These are phyloP conservation scores for Matsumurasca onukii DNA, from an alignment of 1,140 invertebrate species.

Conservation along the genomic window DNA sequence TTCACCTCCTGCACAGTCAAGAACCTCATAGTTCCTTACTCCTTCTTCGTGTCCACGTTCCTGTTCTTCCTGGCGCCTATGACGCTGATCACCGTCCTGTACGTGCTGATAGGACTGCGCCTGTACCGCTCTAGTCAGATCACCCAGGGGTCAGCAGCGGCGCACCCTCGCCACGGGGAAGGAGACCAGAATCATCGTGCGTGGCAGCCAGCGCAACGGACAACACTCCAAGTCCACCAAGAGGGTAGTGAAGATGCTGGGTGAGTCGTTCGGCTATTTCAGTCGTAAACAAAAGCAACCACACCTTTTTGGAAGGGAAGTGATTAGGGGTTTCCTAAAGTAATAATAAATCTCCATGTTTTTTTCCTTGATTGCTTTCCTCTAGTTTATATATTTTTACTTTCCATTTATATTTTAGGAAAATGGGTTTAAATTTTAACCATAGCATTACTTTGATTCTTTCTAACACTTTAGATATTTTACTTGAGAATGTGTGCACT, in stretches of 20 bases:
- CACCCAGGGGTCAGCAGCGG: background rate
- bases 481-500: too few species aligned
- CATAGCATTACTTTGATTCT: too few species aligned
- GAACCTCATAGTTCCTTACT: slow-evolving; percentile 55
- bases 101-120: slow-evolving; percentile 77
- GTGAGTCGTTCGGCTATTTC: too few species aligned
- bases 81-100: slow-evolving; percentile 81
- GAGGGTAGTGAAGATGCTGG: slow-evolving; percentile 40
- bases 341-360: too few species aligned
- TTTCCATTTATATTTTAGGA: too few species aligned
- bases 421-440: too few species aligned
- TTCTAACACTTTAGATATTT: too few species aligned
- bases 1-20: slow-evolving; percentile 49
- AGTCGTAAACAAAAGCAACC: too few species aligned
- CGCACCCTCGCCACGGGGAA: background rate
- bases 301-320: too few species aligned
- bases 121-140: slow-evolving; percentile 56
- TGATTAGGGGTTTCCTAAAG: too few species aligned
- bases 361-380: too few species aligned
- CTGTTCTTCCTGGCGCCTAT: slow-evolving; percentile 85
- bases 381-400: too few species aligned
- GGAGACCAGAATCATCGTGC: slow-evolving; percentile 5
- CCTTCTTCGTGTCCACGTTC: slow-evolving; percentile 80
- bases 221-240: slow-evolving; percentile 26
- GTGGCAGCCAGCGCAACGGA: slow-evolving; percentile 28